Evolutionary conservation across 2,113 vertebrate species (phyloP), one percentile per base, ranked within the genome.

Genomic region (Galeopterus variegatus): DNA sequence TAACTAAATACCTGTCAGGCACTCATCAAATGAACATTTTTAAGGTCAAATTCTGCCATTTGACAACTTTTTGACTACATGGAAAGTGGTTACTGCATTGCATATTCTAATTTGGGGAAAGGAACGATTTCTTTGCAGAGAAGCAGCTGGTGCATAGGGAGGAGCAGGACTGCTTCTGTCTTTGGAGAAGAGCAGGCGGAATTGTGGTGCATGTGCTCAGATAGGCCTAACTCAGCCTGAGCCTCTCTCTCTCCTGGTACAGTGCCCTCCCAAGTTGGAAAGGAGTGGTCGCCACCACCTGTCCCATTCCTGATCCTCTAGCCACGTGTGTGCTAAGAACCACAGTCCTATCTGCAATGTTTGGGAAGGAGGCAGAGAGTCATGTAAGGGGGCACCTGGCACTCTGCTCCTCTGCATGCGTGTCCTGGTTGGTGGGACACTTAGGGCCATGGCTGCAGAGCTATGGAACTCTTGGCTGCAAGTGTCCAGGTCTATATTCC

Each of bases 1-100:
- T 69, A 94, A 85, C 65, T 64, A 88, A 91, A 60, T 54, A 36
- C 93, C 70, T 93, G 69, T 77, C 94, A 96, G 67, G n/a, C 13
- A 64, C 19, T 85, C 87, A 54, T 91, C 89, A 96, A 87, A 77
- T 85, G 65, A 87, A 80, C 41, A 87, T 70, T 96, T 97, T 96
- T 88, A 90, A 97, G 95, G 89, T 92, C 79, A 86, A 45, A 94
- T 94, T 64, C 64, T 95, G 75, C 76, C 88, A 79, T 84, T 69
- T 87, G 95, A 95, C 83, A 94, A 93, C 58, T 90, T 96, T 95
- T 67, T 21, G 24, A n/a, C 82, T 91, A 50, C 23, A 7, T 64
- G 45, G 72, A 80, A 91, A 93, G 52, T 81, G 54, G 58, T 79
- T 88, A 36, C 82, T 64, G 41, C 64, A 58, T 52, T 72, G 33